Base-by-base conservation (phyloP, 2,888 invertebrate species). In the Thalpophila matura region DNA sequence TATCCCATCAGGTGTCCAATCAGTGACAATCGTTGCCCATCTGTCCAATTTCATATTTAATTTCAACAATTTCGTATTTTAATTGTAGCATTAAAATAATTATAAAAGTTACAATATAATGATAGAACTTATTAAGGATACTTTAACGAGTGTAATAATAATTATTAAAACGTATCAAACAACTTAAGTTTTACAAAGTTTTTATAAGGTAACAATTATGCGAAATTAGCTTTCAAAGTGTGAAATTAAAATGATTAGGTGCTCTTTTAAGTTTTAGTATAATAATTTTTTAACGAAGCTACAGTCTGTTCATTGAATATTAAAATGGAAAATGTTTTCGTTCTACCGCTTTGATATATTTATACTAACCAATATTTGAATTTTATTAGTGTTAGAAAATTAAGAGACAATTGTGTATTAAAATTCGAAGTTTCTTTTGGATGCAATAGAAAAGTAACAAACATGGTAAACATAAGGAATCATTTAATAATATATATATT, bases 141-240 rank as follows among this genome's bases (percentile, higher is more conserved):
- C 7, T 53, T 14, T 26, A 51, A 35, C 43, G 14, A 49, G 22
- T 10, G n/a, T 43, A 35, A 27, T 69, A 14, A 27, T 35, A n/a
- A n/a, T n/a, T n/a, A 66, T 37, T 27, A 33, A 57, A 51, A 69
- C 24, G 54, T 26, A 54, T 49, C 20, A 29, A 29, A 14, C 46
- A 31, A 37, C 29, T 54, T 43, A n/a, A 43, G n/a, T 56, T 31
- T 27, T n/a, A 14, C 6, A 12, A 18, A 47, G n/a, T 57, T 63
- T 45, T 51, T 63, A 70, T 42, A 47, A 37, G 22, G 24, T 40
- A 47, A 46, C 31, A 68, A 68, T 57, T 63, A 31, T 6, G 26
- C 33, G n/a, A 43, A 70, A 70, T 57, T 70, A 14, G 57, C 33
- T 68, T 57, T 53, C 33, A 37, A 57, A 63, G 18, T 29, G 46